phyloP scores from a whole-genome alignment of 2,113 vertebrate genomes.

The Pluvialis apricaria region DNA sequence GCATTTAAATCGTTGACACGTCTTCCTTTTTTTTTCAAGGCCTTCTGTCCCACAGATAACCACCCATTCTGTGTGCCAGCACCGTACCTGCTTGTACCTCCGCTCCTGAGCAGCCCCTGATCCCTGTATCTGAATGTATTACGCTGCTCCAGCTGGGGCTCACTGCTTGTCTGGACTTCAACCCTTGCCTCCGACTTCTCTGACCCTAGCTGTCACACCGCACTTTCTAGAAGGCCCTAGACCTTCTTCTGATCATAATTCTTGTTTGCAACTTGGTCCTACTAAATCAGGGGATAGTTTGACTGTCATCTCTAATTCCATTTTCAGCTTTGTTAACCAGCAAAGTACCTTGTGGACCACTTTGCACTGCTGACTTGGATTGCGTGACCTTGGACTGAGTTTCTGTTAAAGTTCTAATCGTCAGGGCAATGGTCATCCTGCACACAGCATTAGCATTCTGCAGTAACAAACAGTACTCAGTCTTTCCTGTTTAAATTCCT shows the following conservation, averaged over 20 bases:
- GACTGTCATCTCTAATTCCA: neutral
- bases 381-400: neutral
- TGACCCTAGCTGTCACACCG: neutral
- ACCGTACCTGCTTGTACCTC: rapidly evolving
- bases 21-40: neutral
- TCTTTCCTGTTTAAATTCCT: constrained; percentile 60
- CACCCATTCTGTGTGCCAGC: neutral
- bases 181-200: neutral
- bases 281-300: neutral
- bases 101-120: rapidly evolving
- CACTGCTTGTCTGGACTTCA: neutral
- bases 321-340: neutral
- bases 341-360: neutral
- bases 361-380: neutral
- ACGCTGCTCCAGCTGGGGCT: neutral
- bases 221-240: neutral
- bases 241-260: neutral
- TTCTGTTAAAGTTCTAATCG: neutral
- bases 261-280: neutral
- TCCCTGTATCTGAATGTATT: rapidly evolving
- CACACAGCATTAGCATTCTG: neutral
- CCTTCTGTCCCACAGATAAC: neutral
- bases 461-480: constrained; percentile 13
- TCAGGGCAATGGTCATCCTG: neutral
- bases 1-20: neutral